Conservation (phyloP, 2,888 invertebrate species). For the Drosophila conformis region DNA sequence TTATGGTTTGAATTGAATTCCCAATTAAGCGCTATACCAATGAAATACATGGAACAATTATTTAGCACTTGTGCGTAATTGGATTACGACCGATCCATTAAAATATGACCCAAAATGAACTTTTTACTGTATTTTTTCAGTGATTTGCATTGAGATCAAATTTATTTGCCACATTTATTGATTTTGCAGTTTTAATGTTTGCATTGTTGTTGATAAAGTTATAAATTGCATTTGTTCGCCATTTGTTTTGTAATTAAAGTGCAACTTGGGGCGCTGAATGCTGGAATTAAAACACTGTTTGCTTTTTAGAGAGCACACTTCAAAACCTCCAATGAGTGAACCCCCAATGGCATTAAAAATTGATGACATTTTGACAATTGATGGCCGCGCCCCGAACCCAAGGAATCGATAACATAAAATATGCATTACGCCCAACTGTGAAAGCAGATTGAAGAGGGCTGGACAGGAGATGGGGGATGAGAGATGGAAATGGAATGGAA, state of each 20-base stretch:
- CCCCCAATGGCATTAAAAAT: constrained; percentile 62
- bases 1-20: background rate
- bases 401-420: constrained; percentile 78
- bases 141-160: constrained; percentile 23
- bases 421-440: constrained; percentile 63
- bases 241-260: constrained; percentile 50
- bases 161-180: constrained; percentile 43
- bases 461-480: background rate
- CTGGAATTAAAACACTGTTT: constrained; percentile 17
- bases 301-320: constrained; percentile 43
- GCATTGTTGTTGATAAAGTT: constrained; percentile 29
- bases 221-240: constrained; percentile 55
- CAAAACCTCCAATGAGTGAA: constrained; percentile 20
- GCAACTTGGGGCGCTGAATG: background rate
- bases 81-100: constrained; percentile 20
- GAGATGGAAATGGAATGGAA: background rate
- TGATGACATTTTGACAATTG: constrained; percentile 79
- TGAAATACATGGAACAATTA: constrained; percentile 25
- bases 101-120: constrained; percentile 18
- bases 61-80: constrained; percentile 44
- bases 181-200: constrained; percentile 13
- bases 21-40: background rate
- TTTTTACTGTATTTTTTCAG: background rate
- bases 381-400: constrained; percentile 55
- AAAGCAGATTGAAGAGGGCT: constrained; percentile 22